phyloP scores from a whole-genome alignment of 2,888 invertebrate species.

The Tortricodes alternella region DNA sequence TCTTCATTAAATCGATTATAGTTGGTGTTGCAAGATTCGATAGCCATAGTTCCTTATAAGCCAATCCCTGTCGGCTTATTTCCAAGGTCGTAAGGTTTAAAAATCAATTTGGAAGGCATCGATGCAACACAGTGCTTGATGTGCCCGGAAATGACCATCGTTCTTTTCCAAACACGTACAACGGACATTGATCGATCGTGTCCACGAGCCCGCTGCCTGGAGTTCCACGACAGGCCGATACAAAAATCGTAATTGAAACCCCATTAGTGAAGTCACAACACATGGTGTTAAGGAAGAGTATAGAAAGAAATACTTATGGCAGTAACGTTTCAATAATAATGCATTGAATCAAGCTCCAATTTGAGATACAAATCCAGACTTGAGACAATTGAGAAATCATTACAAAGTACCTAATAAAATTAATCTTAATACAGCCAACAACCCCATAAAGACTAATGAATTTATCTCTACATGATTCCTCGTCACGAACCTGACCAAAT shows the following conservation, averaged over 20 bases:
- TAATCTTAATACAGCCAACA: background rate
- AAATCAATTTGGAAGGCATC: slow-evolving; percentile 3
- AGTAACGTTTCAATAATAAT: too few species aligned
- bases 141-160: slow-evolving; percentile 58
- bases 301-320: too few species aligned
- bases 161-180: slow-evolving; percentile 46
- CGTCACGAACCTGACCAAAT: slow-evolving; percentile 28
- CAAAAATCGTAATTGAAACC: background rate
- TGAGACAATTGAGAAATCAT: too few species aligned
- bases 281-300: too few species aligned
- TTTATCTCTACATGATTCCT: slow-evolving; percentile 13
- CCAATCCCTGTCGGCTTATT: background rate
- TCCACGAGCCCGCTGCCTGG: slow-evolving; percentile 9
- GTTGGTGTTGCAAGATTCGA: slow-evolving; percentile 1
- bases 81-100: slow-evolving; percentile 8
- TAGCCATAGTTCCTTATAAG: slow-evolving; percentile 1
- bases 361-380: too few species aligned
- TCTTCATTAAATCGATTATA: background rate
- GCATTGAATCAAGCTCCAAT: too few species aligned
- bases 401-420: slow-evolving; percentile 1
- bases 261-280: background rate
- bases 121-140: slow-evolving; percentile 33
- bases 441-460: background rate
- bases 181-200: slow-evolving; percentile 52
- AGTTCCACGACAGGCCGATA: background rate